Conservation (phyloP, 2,797 vertebrate species). For the Pipistrellus kuhlii region DNA sequence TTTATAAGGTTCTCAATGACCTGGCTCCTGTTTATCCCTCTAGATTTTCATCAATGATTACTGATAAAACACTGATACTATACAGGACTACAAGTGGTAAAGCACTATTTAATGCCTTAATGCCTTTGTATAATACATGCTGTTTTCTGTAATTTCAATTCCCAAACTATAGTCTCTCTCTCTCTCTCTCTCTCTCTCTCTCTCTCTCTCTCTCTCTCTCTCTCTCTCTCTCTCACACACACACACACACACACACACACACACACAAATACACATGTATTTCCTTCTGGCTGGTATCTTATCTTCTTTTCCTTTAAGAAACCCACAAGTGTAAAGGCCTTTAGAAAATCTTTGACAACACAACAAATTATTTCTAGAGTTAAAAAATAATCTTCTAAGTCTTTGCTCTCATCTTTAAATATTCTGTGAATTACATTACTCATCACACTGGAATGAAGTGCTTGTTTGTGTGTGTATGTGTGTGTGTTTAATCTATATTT, state of each 20-base stretch:
- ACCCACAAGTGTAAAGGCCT: background rate
- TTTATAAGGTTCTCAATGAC: background rate
- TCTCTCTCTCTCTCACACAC: no score
- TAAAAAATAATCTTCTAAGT: background rate
- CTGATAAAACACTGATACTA: background rate
- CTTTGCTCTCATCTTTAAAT: conserved; percentile 3
- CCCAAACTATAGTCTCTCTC: background rate
- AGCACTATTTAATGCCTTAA: background rate
- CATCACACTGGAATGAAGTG: background rate
- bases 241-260: background rate
- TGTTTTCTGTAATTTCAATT: background rate
- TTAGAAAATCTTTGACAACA: conserved; percentile 52
- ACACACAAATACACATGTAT: background rate
- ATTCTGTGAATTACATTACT: background rate
- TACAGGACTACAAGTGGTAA: background rate
- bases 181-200: no score
- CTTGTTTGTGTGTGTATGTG: background rate
- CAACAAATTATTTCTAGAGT: conserved; percentile 44
- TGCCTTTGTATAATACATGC: background rate
- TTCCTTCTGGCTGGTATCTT: background rate
- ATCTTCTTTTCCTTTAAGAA: conserved; percentile 35
- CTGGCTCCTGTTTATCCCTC: background rate
- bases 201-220: no score
- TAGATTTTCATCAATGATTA: background rate
- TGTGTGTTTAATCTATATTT: background rate